phyloP scores from a whole-genome alignment of 2,888 invertebrate species.

The Drosophila histrio region DNA sequence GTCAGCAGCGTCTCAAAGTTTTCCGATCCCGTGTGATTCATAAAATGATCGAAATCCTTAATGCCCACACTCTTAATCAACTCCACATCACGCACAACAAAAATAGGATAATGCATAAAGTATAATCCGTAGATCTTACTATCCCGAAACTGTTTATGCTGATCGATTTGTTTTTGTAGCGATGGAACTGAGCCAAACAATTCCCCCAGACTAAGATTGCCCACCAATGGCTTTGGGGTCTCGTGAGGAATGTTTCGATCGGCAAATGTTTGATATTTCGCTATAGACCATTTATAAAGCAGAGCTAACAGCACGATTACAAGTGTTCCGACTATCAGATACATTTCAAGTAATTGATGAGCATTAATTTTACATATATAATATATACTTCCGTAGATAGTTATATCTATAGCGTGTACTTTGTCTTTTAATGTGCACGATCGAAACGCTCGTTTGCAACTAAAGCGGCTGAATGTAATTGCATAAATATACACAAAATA shows the following conservation, averaged over 20 bases:
- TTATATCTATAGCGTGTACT: background rate
- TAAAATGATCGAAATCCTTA: slow-evolving; percentile 86
- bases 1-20: slow-evolving; percentile 85
- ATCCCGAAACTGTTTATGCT: slow-evolving; percentile 19
- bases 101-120: slow-evolving; percentile 82
- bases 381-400: no score
- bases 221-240: slow-evolving; percentile 49
- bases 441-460: slow-evolving; percentile 7
- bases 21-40: slow-evolving; percentile 84
- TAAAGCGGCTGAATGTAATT: background rate
- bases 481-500: background rate
- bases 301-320: slow-evolving; percentile 20
- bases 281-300: slow-evolving; percentile 63
- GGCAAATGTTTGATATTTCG: slow-evolving; percentile 43
- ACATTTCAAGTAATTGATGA: slow-evolving; percentile 51
- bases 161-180: slow-evolving; percentile 35
- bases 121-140: slow-evolving; percentile 85
- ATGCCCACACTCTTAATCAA: slow-evolving; percentile 85
- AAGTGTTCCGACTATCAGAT: slow-evolving; percentile 22
- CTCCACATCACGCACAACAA: slow-evolving; percentile 85
- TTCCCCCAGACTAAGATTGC: slow-evolving; percentile 34
- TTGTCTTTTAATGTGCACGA: background rate
- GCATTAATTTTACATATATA: background rate
- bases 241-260: slow-evolving; percentile 44
- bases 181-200: slow-evolving; percentile 39